Base-by-base conservation (phyloP, 1,140 invertebrate species). In the Drosophila parvula region DNA sequence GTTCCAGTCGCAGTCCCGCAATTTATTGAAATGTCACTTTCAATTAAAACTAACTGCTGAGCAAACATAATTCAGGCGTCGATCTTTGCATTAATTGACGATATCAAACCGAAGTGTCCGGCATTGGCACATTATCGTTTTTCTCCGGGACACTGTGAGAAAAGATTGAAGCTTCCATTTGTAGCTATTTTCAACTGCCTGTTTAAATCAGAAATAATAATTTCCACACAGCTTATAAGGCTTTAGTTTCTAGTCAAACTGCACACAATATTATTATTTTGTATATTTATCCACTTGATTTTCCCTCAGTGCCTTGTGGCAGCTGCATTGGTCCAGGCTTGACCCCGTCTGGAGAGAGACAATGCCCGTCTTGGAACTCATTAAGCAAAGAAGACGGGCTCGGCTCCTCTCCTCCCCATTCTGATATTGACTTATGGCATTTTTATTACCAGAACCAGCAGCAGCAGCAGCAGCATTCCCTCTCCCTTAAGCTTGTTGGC, bases 11-110 rank as follows among this genome's bases (percentile, higher is more conserved):
- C 32, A 36, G 50, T 36, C 32, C 50, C 32, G 79, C 71, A 89
- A 89, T 89, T 86, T 89, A 89, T 89, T 89, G 84, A 89, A 89
- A 89, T 89, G 84, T 89, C 84, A 89, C 84, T 78, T 89, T 89
- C 74, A 89, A 89, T 89, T 89, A 89, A 89, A 89, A 80, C 69
- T 73, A 89, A 89, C 84, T 84, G 84, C 78, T 84, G 78, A 71
- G 78, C 84, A 88, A 86, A 86, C 79, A 86, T 82, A 86, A 86
- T 86, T 79, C 79, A 86, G 74, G 76, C 71, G 79, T 86, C 83
- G 84, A 86, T 63, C 75, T 75, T 73, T 82, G 83, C 83, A 86
- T 86, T 86, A 86, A 86, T 86, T 86, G 77, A 89, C 77, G 76
- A 86, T 86, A 83, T 88, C 76, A 86, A 86, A 88, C 81, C 67